Conservation (phyloP, 2,888 invertebrate genomes). For the Ormyrus rosae region DNA sequence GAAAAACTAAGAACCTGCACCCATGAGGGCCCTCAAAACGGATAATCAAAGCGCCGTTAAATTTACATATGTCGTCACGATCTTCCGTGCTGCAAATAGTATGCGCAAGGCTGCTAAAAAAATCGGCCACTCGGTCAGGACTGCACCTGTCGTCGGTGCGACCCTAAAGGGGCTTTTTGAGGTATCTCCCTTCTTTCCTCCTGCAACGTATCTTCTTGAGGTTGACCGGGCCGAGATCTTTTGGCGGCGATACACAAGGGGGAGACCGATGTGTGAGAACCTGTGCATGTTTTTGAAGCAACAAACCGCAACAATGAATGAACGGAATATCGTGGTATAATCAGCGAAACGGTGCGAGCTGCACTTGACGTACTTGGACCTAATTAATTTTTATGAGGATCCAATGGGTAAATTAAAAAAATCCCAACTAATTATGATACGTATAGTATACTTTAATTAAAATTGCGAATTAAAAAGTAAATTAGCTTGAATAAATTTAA, state of each 20-base stretch:
- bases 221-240: not conserved
- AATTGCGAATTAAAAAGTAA: too few species aligned
- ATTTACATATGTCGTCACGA: not conserved
- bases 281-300: slow-evolving; percentile 9
- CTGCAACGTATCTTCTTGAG: slow-evolving; percentile 16
- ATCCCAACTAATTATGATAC: too few species aligned
- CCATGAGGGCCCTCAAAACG: too few species aligned
- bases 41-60: not conserved
- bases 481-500: too few species aligned
- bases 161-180: slow-evolving; percentile 8
- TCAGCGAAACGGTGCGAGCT: slow-evolving; percentile 66
- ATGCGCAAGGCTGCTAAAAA: not conserved
- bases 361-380: slow-evolving; percentile 49
- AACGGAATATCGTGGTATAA: slow-evolving; percentile 58
- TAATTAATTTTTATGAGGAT: too few species aligned
- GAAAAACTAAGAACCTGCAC: too few species aligned
- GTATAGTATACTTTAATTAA: too few species aligned
- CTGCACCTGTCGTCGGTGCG: slow-evolving; percentile 27
- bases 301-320: slow-evolving; percentile 25
- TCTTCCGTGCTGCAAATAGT: not conserved
- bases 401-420: too few species aligned
- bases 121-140: slow-evolving; percentile 19
- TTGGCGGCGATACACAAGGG: not conserved
- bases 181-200: not conserved
- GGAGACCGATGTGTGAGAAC: not conserved